Base-by-base conservation (phyloP, 2,797 vertebrate species). In the Decapterus maruadsi region DNA sequence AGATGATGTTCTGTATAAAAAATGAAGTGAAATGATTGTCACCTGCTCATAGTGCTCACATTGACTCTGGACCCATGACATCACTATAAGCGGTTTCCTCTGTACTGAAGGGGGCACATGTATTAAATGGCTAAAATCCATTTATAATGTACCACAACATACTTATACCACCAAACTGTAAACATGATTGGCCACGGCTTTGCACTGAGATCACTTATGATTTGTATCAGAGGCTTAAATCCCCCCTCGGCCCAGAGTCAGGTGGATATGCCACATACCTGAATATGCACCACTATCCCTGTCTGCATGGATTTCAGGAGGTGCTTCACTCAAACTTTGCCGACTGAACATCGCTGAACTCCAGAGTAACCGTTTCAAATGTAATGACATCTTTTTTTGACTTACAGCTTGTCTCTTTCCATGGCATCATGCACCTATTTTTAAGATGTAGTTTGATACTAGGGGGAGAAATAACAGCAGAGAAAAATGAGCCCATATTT, bases 401-500 rank as follows among this genome's bases (percentile, higher is more conserved):
- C 38, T 68, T 34, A 54, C 13, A 61, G 51, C 17, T 7, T 0
- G 8, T 50, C 58, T 73, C 67, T 65, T 76, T 72, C 48, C 17
- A 45, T 60, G 34, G 13, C 22, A 69, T 72, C 10, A 8, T 67
- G 66, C 6, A 76, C 86, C 64, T 84, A 83, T 82, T 86, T 86
- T 89, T 81, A 81, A 78, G 73, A 75, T 71, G 31, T 67, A 22
- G 22, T 66, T 80, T 82, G 50, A 84, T 72, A 76, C 61, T 56
- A 20, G 11, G 68, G 69, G 69, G 70, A 56, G n/a, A 59, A 83
- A 55, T 0, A 0, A 31, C 9, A 17, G 36, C 13, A 38, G 59
- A 67, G 50, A 42, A 19, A 11, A 58, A 74, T 29, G 74, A 20
- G n/a, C 7, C 10, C 16, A 54, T 29, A 19, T 29, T 16, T 69